Base-by-base conservation (phyloP, 2,113 vertebrate species). In the Siniperca knerii region DNA sequence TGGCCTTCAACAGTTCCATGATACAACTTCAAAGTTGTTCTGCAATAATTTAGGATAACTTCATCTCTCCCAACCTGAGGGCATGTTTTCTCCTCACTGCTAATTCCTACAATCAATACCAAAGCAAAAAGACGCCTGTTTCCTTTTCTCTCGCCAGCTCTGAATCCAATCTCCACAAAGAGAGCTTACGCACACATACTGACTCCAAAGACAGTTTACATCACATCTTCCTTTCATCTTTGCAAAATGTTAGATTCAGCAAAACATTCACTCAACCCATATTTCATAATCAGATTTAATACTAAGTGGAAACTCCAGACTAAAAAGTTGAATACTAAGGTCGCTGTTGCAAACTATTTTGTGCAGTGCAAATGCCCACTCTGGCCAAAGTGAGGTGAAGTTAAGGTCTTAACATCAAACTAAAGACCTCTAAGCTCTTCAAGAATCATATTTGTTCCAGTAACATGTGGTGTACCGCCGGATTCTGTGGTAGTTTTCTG, bases 1-100 rank as follows among this genome's bases (percentile, higher is more conserved):
- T 60, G 77, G 54, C 69, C 83, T 66, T 79, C 74, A 76, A 82
- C 77, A 65, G 68, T 77, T 82, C 83, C 72, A 74, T 80, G 85
- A 86, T 87, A 85, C 77, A 72, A 86, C 92, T 94, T 94, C 91
- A 92, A 94, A 95, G 94, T 87, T 94, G 40, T 82, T 88, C 79
- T 76, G 81, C 61, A 67, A 73, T 88, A 78, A 95, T 92, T 89
- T 85, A 85, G 80, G 72, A 90, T 75, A 89, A 85, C 90, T 87
- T 90, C 87, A 78, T 91, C 89, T 76, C 83, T 77, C 77, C 79
- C 64, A 90, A 92, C 92, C 92, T 87, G 90, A 93, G 90, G 92
- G 89, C 72, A 87, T 20, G 82, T 82, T 75, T 87, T 87, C 88
- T 90, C 85, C 79, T 90, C 70, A 61, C 69, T 55, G 64, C 88